Evolutionary conservation across 2,888 invertebrate genomes (phyloP).

Genomic region (Lycia hirtaria): DNA sequence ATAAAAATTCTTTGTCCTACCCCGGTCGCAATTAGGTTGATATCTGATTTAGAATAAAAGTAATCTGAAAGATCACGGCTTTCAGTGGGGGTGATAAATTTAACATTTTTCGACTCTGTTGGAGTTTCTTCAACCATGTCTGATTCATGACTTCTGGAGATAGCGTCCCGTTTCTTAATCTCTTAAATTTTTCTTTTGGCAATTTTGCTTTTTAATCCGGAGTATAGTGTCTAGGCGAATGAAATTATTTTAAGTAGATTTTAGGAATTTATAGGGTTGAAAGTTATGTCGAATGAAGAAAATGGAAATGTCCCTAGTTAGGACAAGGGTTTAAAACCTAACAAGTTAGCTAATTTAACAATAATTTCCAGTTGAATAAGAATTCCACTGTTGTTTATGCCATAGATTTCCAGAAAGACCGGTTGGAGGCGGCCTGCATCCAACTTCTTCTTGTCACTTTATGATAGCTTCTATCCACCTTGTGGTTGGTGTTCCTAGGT

Average conservation of each 20-base stretch:
- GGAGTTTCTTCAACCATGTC: constrained; percentile 27
- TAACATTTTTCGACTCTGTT: constrained; percentile 21
- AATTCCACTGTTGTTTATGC: no score
- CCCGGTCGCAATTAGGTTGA: constrained; percentile 18
- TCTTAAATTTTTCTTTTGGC: constrained; percentile 4
- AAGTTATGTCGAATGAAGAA: no score
- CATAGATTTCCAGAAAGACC: no score
- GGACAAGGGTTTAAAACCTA: no score
- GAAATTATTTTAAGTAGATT: neutral
- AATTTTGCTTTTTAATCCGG: neutral
- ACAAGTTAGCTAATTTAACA: no score
- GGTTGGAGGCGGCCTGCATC: no score
- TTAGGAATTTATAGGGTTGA: no score
- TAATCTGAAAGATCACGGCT: constrained; percentile 20
- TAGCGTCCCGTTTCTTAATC: constrained; percentile 16
- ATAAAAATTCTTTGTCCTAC: constrained; percentile 19
- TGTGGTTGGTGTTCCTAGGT: no score
- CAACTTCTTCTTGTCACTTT: no score
- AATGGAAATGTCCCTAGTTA: no score
- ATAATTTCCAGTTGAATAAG: no score
- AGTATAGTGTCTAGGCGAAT: neutral
- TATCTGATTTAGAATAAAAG: constrained; percentile 31
- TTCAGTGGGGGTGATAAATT: constrained; percentile 19
- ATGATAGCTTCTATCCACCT: no score
- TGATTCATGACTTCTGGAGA: constrained; percentile 25